These are phyloP conservation scores for Heliconius sara DNA, from an alignment of 2,888 invertebrate species.

Conservation along the genomic window DNA sequence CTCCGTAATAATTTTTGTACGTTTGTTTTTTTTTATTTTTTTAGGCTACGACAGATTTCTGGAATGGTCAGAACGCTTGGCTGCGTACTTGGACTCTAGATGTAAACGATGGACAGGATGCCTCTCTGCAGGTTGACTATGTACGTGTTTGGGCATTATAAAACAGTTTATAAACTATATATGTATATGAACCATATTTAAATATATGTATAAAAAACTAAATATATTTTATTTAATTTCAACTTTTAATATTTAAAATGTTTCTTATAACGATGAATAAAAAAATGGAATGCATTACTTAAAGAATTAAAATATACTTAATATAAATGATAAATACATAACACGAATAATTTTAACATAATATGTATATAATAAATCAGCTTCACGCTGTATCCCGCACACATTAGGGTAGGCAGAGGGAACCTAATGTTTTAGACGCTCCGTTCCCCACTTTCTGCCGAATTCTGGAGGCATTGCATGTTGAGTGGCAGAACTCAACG, in stretches of 20 bases:
- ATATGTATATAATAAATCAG: too few species aligned
- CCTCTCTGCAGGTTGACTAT: constrained; percentile 87
- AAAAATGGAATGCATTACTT: constrained; percentile 4
- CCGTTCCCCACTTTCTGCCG: too few species aligned
- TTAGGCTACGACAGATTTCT: constrained; percentile 85
- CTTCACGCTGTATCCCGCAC: too few species aligned
- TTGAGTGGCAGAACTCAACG: too few species aligned
- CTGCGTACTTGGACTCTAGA: constrained; percentile 84
- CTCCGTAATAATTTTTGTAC: background rate
- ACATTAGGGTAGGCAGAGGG: too few species aligned
- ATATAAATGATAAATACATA: background rate
- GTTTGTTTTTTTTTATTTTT: background rate
- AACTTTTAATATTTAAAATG: background rate
- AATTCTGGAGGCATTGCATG: background rate
- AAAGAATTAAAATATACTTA: background rate
- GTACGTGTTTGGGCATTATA: constrained; percentile 86
- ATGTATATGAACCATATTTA: background rate
- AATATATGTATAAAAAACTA: background rate
- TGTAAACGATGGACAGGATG: constrained; percentile 79
- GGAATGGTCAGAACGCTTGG: constrained; percentile 83
- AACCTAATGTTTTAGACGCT: too few species aligned
- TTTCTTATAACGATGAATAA: background rate
- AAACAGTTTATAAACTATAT: background rate
- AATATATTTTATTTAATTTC: background rate
- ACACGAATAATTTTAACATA: too few species aligned